Percentiles rank a stretch among this genome's conserved stretches.
Evolutionary conservation across 2,113 vertebrate species (phyloP).

Genomic region (Protobothrops mucrosquamatus): DNA sequence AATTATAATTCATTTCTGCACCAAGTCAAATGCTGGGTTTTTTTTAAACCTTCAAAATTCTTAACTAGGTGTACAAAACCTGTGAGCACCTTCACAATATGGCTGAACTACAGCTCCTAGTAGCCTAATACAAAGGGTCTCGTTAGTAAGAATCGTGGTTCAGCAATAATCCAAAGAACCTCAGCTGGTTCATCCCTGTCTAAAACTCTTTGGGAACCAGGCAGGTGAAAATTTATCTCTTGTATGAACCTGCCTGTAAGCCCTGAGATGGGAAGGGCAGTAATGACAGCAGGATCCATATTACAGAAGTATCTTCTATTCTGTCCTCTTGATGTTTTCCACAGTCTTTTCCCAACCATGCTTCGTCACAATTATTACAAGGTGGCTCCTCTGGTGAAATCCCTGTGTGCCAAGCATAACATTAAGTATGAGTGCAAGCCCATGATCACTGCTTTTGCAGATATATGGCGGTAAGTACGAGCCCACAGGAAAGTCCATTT

Average conservation of each 20-base stretch:
- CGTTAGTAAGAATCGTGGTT: neutral
- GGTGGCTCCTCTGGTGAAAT: slow-evolving; percentile 72
- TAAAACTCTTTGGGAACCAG: neutral
- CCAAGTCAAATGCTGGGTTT: neutral
- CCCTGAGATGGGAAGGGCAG: neutral
- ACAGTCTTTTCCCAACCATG: slow-evolving; percentile 77
- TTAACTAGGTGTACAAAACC: neutral
- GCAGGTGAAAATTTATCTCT: neutral
- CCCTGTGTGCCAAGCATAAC: slow-evolving; percentile 71
- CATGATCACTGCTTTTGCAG: slow-evolving; percentile 65
- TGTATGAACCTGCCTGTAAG: neutral
- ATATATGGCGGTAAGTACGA: slow-evolving; percentile 69
- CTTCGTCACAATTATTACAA: slow-evolving; percentile 74
- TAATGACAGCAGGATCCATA: neutral
- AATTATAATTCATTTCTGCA: neutral
- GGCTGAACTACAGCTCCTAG: no score
- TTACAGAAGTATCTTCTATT: neutral
- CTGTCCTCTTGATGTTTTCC: fast-evolving
- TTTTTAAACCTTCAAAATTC: neutral
- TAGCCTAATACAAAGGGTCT: neutral
- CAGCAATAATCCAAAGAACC: neutral
- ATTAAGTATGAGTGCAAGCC: slow-evolving; percentile 72
- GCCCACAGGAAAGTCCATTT: neutral
- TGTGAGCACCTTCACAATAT: neutral
- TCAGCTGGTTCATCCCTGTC: neutral